Evolutionary conservation across 1,140 invertebrate genomes (phyloP), one percentile per base, ranked within the genome.

Genomic region (Trachelipus rathkii): DNA sequence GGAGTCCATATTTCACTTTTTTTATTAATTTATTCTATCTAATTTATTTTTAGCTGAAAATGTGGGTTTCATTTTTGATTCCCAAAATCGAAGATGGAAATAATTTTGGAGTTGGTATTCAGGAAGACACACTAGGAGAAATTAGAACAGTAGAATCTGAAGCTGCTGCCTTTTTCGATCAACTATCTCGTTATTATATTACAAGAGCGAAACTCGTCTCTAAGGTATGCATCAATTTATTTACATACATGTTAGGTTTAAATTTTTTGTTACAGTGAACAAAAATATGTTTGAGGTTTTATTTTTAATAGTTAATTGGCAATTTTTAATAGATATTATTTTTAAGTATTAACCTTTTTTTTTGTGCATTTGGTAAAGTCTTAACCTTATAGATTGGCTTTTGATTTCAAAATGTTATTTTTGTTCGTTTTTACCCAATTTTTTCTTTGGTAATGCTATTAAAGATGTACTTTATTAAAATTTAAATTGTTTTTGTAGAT

Each of bases 1-100:
- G 33, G 1, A 33, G 33, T 33, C 33, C 6, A 3, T 33, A 33
- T 33, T 33, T 33, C 6, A 33, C 33, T 6, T 33, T 33, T 33
- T 33, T 33, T 33, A 33, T 33, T 33, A 33, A 33, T 33, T 33
- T 33, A 33, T 33, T 33, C 33, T 3, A 33, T 33, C 33, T 33
- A 33, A 33, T 33, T 33, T 33, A 33, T 81, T 89, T 90, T 44
- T 85, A 95, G 91, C 85, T 99, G 74, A 98, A 99, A 89, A 98
- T 99, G 95, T 99, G 97, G 97, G 95, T 99, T 83, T 95, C 94
- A 13, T 97, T 97, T 83, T 91, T 98, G 89, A 99, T 99, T 85
- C 97, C 97, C 3, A 97, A 97, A 88, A 98, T 99, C 83, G 97
- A 99, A 87, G 96, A 98, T 87, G 96, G 96, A 60, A 98, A 98